Percentiles rank a stretch among this genome's conserved stretches.
These are phyloP conservation scores for Rousettus leschenaultii DNA, from an alignment of 2,113 vertebrate species.

Conservation along the genomic window DNA sequence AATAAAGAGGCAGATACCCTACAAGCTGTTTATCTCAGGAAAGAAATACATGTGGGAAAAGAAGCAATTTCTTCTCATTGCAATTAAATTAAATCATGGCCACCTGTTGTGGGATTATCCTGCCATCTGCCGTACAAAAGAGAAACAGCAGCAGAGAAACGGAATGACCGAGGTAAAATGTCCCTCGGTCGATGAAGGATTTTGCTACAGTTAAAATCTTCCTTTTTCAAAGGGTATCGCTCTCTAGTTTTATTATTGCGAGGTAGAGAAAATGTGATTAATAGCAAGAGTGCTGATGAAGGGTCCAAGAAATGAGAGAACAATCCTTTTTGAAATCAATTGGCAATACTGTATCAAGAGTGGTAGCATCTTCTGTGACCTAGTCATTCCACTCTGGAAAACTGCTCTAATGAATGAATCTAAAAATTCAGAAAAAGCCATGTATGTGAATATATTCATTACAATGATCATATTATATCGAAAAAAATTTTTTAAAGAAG, in stretches of 20 bases:
- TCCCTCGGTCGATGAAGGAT: neutral
- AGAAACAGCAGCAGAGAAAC: constrained; percentile 69
- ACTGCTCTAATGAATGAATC: neutral
- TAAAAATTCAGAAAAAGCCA: neutral
- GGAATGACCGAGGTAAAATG: neutral
- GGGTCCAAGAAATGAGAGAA: neutral
- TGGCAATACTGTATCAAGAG: neutral
- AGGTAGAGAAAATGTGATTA: neutral
- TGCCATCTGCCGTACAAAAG: constrained; percentile 83
- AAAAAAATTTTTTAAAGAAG: neutral
- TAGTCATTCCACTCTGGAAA: neutral
- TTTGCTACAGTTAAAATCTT: neutral
- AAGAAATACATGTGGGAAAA: constrained; percentile 73
- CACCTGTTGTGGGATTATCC: constrained; percentile 80
- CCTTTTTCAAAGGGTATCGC: neutral
- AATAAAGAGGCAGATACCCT: constrained; percentile 54
- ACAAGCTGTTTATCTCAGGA: constrained; percentile 48
- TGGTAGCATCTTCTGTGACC: neutral
- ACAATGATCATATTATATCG: neutral
- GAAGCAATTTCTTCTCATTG: constrained; percentile 67
- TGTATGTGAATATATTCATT: neutral
- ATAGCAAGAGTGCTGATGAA: neutral
- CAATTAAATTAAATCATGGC: constrained; percentile 65
- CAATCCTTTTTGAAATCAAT: neutral
- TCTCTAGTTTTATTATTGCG: neutral